These are phyloP conservation scores for Peromyscus aztecus DNA, from an alignment of 2,797 vertebrate genomes.

Conservation along the genomic window DNA sequence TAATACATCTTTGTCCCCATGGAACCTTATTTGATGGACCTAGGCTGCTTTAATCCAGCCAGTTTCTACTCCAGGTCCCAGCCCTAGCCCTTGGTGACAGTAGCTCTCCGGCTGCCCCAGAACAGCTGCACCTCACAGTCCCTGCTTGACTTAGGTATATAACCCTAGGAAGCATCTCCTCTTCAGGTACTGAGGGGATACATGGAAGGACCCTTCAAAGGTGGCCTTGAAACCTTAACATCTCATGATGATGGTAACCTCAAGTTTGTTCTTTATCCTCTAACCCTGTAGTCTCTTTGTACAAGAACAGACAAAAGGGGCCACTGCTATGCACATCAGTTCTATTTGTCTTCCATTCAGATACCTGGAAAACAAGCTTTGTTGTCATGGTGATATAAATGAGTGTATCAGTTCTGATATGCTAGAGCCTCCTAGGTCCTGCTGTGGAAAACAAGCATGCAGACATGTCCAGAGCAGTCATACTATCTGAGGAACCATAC, in stretches of 20 bases:
- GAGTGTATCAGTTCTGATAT: not conserved
- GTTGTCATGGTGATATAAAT: not conserved
- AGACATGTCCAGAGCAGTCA: not conserved
- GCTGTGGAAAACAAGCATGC: not conserved
- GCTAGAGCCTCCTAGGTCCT: not conserved
- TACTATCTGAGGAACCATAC: too few species aligned
- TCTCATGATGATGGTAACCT: not conserved
- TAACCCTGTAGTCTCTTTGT: not conserved
- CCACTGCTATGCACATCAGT: not conserved
- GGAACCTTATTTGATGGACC: not conserved
- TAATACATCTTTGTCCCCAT: constrained; percentile 15
- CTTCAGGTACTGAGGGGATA: not conserved
- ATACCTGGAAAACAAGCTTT: not conserved
- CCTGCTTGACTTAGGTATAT: not conserved
- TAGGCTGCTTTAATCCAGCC: not conserved
- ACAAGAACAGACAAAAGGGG: not conserved
- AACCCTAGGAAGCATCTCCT: not conserved
- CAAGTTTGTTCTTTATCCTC: not conserved
- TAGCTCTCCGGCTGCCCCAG: not conserved
- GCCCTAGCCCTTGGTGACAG: not conserved
- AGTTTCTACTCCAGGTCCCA: not conserved
- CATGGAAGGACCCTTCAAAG: not conserved
- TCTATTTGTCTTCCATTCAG: not conserved
- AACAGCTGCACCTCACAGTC: not conserved
- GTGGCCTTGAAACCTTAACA: too few species aligned